Evolutionary conservation across 2,888 invertebrate genomes (phyloP).

Genomic region (Glyphotaelius pellucidus): DNA sequence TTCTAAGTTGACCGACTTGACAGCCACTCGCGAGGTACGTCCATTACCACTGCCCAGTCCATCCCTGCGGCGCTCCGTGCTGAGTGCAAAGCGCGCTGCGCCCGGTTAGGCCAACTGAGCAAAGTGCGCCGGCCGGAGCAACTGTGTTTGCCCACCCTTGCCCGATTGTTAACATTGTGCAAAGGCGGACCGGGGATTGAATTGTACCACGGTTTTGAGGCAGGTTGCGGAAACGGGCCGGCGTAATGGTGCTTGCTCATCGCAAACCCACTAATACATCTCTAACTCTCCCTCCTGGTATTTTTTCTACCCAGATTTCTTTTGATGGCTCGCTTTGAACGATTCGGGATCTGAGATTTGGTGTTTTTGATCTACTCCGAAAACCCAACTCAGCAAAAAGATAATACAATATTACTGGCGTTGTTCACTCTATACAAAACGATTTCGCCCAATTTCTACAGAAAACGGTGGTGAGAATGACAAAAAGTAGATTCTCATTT

Average conservation of each 20-base stretch:
- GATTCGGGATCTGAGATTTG: neutral
- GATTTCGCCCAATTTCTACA: neutral
- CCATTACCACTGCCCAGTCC: neutral
- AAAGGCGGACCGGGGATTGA: conserved; percentile 11
- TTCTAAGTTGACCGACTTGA: no score
- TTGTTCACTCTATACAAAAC: neutral
- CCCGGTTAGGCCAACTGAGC: neutral
- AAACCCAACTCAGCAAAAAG: conserved; percentile 2
- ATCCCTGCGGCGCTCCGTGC: neutral
- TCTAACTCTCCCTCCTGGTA: neutral
- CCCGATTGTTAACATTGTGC: conserved; percentile 28
- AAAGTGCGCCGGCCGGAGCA: conserved; percentile 1
- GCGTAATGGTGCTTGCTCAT: conserved; percentile 32
- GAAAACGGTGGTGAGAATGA: neutral
- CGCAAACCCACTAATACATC: conserved; percentile 18
- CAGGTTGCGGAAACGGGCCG: conserved; percentile 25
- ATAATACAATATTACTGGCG: conserved; percentile 2
- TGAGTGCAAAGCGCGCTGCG: neutral
- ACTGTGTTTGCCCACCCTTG: conserved; percentile 17
- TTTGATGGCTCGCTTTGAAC: conserved; percentile 1
- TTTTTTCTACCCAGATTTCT: neutral
- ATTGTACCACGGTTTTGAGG: neutral
- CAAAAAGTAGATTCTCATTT: neutral
- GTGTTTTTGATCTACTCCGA: neutral
- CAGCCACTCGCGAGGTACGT: neutral